Percentiles rank a stretch among this genome's conserved stretches.
Evolutionary conservation across 2,888 invertebrate genomes (phyloP).

Genomic region (Gryllus longicercus): DNA sequence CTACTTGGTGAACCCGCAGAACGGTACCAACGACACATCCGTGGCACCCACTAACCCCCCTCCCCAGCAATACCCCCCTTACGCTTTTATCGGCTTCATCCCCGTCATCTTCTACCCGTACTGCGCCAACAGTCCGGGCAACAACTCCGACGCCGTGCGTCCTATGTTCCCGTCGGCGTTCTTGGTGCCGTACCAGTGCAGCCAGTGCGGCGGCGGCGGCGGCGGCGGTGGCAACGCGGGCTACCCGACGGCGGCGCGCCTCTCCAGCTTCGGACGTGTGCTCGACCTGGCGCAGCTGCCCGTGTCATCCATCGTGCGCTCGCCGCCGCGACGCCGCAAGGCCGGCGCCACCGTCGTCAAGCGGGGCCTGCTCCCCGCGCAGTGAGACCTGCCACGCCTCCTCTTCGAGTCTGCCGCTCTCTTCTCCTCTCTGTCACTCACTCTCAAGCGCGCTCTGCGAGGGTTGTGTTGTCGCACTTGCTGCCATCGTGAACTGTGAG

Average conservation of each 20-base stretch:
- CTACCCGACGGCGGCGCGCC: slow-evolving; percentile 19
- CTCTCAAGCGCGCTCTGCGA: no score
- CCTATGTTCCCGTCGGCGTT: slow-evolving; percentile 60
- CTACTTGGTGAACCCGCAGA: slow-evolving; percentile 57
- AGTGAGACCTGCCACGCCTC: no score
- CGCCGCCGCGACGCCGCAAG: slow-evolving; percentile 40
- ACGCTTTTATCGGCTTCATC: slow-evolving; percentile 65
- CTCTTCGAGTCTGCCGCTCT: no score
- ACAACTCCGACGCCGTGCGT: slow-evolving; percentile 48
- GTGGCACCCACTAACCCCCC: slow-evolving; percentile 36
- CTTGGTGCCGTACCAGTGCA: slow-evolving; percentile 60
- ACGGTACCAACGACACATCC: slow-evolving; percentile 42
- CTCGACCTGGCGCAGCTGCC: slow-evolving; percentile 40
- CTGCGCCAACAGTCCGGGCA: slow-evolving; percentile 60
- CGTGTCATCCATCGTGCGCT: slow-evolving; percentile 37
- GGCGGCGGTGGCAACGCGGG: neutral
- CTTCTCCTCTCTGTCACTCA: no score
- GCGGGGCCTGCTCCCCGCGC: neutral
- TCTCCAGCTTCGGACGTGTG: slow-evolving; percentile 40
- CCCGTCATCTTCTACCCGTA: slow-evolving; percentile 69
- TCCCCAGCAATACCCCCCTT: slow-evolving; percentile 46
- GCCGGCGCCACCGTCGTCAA: neutral
- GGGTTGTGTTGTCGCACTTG: no score
- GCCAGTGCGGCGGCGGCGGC: slow-evolving; percentile 49
- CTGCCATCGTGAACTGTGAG: no score